phyloP scores from a whole-genome alignment of 2,797 vertebrate genomes.

The Molothrus ater region DNA sequence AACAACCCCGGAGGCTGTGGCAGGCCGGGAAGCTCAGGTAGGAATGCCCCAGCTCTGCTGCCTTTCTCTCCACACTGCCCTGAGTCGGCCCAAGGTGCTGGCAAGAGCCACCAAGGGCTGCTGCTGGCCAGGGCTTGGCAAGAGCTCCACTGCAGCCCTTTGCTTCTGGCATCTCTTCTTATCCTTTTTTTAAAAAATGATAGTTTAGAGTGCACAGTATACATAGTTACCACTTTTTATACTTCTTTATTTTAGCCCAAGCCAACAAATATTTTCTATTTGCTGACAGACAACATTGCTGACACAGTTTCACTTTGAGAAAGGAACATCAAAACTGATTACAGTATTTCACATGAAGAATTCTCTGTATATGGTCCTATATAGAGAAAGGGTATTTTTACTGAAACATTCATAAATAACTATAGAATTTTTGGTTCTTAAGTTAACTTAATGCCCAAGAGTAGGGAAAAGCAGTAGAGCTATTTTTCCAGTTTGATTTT shows the following conservation, averaged over 20 bases:
- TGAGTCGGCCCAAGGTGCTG: not conserved
- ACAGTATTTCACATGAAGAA: not conserved
- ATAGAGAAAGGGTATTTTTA: not conserved
- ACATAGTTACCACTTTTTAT: not conserved
- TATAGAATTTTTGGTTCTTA: not conserved
- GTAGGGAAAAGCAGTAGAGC: not conserved
- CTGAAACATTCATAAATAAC: not conserved
- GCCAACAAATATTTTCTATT: not conserved
- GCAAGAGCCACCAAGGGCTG: not conserved
- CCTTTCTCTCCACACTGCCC: not conserved
- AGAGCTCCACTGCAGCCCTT: not conserved
- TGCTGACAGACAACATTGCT: not conserved
- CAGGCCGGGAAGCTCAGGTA: not conserved
- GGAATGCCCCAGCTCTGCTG: not conserved
- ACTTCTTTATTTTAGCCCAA: not conserved
- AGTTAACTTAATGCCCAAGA: not conserved
- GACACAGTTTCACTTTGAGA: not conserved
- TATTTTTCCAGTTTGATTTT: not conserved
- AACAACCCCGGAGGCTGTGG: no score
- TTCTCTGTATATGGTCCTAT: not conserved
- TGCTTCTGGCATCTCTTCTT: not conserved
- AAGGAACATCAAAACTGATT: not conserved
- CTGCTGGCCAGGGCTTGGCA: not conserved
- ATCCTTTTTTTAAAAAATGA: not conserved
- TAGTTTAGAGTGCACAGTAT: not conserved